These are phyloP conservation scores for Synaphobranchus kaupii DNA, from an alignment of 2,797 vertebrate genomes.

Conservation along the genomic window DNA sequence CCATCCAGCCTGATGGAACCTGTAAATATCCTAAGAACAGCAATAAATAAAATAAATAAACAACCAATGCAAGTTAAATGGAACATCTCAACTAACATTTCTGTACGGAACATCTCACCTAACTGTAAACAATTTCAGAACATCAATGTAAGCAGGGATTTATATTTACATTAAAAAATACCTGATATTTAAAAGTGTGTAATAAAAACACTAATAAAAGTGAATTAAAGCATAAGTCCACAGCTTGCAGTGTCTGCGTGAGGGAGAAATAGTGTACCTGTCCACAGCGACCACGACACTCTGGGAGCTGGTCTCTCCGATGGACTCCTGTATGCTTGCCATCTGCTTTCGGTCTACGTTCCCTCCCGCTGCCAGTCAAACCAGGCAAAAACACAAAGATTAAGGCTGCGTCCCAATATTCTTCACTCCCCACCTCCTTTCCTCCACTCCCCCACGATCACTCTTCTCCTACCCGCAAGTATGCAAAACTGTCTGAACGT, in stretches of 20 bases:
- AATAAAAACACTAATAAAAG: not conserved
- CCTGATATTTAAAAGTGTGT: not conserved
- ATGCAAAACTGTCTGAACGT: too few species aligned
- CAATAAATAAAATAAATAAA: constrained; percentile 27
- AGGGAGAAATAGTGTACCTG: constrained; percentile 74
- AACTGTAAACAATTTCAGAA: not conserved
- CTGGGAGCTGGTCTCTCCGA: constrained; percentile 97
- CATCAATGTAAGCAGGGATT: not conserved
- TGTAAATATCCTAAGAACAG: constrained; percentile 89
- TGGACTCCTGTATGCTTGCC: constrained; percentile 97
- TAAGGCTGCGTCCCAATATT: too few species aligned
- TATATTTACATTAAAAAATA: too few species aligned
- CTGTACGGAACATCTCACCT: not conserved
- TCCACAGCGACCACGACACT: constrained; percentile 98
- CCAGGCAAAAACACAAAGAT: constrained; percentile 33
- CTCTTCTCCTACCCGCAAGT: too few species aligned
- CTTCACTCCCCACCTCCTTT: too few species aligned
- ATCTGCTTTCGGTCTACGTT: constrained; percentile 98
- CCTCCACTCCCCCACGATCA: too few species aligned
- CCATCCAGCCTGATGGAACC: constrained; percentile 96
- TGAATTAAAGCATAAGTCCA: not conserved
- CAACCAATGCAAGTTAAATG: not conserved
- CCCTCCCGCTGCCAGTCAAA: constrained; percentile 78
- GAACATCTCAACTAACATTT: not conserved
- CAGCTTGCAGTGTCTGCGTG: not conserved